Percentiles rank a stretch among this genome's conserved stretches.
Evolutionary conservation across 1,140 invertebrate species (phyloP).

Genomic region (Drosophila yakuba): DNA sequence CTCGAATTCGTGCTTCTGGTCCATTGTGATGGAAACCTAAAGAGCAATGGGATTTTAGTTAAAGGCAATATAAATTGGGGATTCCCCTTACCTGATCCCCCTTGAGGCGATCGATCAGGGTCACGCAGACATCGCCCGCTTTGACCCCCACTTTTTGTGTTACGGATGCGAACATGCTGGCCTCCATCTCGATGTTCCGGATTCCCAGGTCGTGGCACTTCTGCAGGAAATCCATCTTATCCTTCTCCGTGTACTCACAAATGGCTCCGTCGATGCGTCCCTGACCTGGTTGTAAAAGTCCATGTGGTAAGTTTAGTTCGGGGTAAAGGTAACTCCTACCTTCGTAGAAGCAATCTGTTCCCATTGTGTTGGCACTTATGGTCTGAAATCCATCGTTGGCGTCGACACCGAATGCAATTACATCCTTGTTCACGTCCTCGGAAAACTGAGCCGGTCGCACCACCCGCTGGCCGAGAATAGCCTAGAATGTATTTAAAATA

Average conservation of each 20-base stretch:
- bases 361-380: slow-evolving; percentile 94
- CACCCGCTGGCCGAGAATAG: slow-evolving; percentile 93
- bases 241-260: slow-evolving; percentile 91
- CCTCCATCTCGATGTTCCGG: slow-evolving; percentile 99
- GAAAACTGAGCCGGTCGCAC: slow-evolving; percentile 93
- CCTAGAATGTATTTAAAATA: slow-evolving; percentile 76
- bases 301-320: neutral
- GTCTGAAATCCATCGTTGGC: slow-evolving; percentile 90
- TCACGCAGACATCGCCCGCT: slow-evolving; percentile 95
- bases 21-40: slow-evolving; percentile 54
- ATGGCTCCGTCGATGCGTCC: slow-evolving; percentile 97
- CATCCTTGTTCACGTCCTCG: slow-evolving; percentile 89
- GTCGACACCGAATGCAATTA: slow-evolving; percentile 88
- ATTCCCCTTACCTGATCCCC: slow-evolving; percentile 93
- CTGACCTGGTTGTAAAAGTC: slow-evolving; percentile 85
- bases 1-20: slow-evolving; percentile 66
- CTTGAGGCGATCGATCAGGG: slow-evolving; percentile 93
- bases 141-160: slow-evolving; percentile 94
- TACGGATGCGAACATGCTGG: slow-evolving; percentile 94
- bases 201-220: slow-evolving; percentile 89
- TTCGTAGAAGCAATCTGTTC: slow-evolving; percentile 98
- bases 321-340: slow-evolving; percentile 86
- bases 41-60: neutral
- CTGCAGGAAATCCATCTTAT: slow-evolving; percentile 91
- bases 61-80: neutral